Percentiles rank a stretch among this genome's conserved stretches.
Conservation (phyloP, 2,888 invertebrate genomes). For the Galeruca laticollis region DNA sequence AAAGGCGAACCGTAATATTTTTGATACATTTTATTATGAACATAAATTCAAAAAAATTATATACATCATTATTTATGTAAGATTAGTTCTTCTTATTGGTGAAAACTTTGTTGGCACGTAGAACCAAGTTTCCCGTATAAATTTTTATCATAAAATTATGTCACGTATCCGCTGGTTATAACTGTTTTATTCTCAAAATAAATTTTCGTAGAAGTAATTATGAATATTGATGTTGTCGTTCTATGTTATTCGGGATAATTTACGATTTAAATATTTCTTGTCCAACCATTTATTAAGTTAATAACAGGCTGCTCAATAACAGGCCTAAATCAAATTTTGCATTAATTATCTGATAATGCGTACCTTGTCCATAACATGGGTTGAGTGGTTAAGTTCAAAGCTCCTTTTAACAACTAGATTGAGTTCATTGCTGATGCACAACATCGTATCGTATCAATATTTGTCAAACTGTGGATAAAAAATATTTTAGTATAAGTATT, state of each 20-base stretch:
- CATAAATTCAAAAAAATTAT: too few relatives aligned
- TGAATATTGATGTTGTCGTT: constrained; percentile 33
- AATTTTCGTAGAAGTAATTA: constrained; percentile 10
- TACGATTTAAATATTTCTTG: constrained; percentile 29
- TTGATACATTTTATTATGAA: too few relatives aligned
- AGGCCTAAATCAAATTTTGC: constrained; percentile 5
- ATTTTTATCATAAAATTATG: constrained; percentile 10
- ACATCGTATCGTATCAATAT: too few relatives aligned
- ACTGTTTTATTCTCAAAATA: not conserved
- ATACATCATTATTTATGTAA: too few relatives aligned
- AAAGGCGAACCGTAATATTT: too few relatives aligned
- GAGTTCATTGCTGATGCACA: not conserved
- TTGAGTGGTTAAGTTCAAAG: not conserved
- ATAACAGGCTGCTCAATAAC: constrained; percentile 28
- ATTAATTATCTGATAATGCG: constrained; percentile 23
- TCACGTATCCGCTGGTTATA: constrained; percentile 18
- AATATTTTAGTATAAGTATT: too few relatives aligned
- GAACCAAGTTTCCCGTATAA: too few relatives aligned
- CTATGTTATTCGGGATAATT: constrained; percentile 26
- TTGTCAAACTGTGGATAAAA: too few relatives aligned
- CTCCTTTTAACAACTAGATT: not conserved
- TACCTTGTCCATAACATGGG: not conserved
- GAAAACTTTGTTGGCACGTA: too few relatives aligned
- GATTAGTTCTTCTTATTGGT: too few relatives aligned
- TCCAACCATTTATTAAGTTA: constrained; percentile 20